These are phyloP conservation scores for Oncorhynchus keta DNA, from an alignment of 2,113 vertebrate species.

Conservation along the genomic window DNA sequence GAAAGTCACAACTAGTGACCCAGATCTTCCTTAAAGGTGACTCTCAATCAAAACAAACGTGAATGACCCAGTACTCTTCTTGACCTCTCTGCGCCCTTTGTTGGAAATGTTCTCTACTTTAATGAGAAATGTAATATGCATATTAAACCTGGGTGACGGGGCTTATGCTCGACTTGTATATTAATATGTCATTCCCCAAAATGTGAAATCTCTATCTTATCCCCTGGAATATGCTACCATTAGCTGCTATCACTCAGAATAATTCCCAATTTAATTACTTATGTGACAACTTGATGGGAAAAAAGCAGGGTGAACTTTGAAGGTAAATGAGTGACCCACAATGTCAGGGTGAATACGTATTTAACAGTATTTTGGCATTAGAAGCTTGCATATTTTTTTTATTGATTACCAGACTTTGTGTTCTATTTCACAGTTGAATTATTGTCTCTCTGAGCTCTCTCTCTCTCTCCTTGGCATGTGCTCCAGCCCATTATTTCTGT, in stretches of 20 bases:
- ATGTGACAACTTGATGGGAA: conserved; percentile 62
- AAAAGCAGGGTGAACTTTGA: conserved; percentile 46
- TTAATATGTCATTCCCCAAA: conserved; percentile 61
- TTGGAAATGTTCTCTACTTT: conserved; percentile 31
- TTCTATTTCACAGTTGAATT: conserved; percentile 73
- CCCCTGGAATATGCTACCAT: conserved; percentile 57
- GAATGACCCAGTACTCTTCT: conserved; percentile 46
- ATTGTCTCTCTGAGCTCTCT: conserved; percentile 54
- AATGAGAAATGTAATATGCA: conserved; percentile 30
- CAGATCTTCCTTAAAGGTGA: too few species aligned
- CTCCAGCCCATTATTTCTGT: conserved; percentile 75
- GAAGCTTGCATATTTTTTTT: conserved; percentile 59
- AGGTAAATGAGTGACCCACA: conserved; percentile 60
- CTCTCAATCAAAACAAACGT: conserved; percentile 12
- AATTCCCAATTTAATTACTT: conserved; percentile 63
- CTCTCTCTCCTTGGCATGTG: conserved; percentile 51
- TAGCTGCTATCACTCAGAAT: conserved; percentile 65
- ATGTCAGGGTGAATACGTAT: conserved; percentile 38
- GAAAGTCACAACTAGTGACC: too few species aligned
- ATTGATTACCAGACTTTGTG: conserved; percentile 71
- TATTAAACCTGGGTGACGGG: conserved; percentile 49
- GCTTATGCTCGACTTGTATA: conserved; percentile 47
- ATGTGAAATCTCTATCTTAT: conserved; percentile 59
- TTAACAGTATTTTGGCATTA: conserved; percentile 55
- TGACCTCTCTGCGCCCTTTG: conserved; percentile 43